These are phyloP conservation scores for Polia nebulosa DNA, from an alignment of 2,888 invertebrate genomes.

Conservation along the genomic window DNA sequence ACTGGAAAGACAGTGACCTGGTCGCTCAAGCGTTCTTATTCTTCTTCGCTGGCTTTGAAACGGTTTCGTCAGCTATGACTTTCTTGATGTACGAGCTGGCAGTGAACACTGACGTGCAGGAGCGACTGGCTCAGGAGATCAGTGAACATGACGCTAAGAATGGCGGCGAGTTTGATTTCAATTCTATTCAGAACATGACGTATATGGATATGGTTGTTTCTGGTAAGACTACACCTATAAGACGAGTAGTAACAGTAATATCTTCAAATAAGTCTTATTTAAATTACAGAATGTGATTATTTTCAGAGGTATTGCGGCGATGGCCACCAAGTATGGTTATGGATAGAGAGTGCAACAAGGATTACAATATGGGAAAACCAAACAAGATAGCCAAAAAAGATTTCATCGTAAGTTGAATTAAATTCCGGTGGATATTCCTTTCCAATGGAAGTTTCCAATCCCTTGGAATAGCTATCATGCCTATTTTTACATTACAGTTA, in stretches of 20 bases:
- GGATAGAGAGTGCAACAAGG: conserved; percentile 88
- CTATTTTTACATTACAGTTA: conserved; percentile 63
- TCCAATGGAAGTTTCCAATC: too few species aligned
- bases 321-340: conserved; percentile 84
- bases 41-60: conserved; percentile 80
- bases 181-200: conserved; percentile 72
- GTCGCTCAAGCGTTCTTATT: conserved; percentile 78
- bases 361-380: conserved; percentile 84
- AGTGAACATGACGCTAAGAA: conserved; percentile 70
- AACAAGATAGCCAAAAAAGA: conserved; percentile 73
- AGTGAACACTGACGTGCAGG: conserved; percentile 76
- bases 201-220: conserved; percentile 89
- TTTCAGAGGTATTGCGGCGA: conserved; percentile 80
- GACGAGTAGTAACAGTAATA: background rate
- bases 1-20: conserved; percentile 74
- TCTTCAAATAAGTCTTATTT: background rate
- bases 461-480: background rate
- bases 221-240: conserved; percentile 66
- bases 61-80: conserved; percentile 73
- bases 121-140: conserved; percentile 76
- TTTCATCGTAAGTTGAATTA: conserved; percentile 73
- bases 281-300: too few species aligned
- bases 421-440: background rate
- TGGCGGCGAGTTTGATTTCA: conserved; percentile 86
- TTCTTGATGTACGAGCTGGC: conserved; percentile 78